Base-by-base conservation (phyloP, 2,888 invertebrate genomes). In the Pseudococcus jackbeardsleyi region DNA sequence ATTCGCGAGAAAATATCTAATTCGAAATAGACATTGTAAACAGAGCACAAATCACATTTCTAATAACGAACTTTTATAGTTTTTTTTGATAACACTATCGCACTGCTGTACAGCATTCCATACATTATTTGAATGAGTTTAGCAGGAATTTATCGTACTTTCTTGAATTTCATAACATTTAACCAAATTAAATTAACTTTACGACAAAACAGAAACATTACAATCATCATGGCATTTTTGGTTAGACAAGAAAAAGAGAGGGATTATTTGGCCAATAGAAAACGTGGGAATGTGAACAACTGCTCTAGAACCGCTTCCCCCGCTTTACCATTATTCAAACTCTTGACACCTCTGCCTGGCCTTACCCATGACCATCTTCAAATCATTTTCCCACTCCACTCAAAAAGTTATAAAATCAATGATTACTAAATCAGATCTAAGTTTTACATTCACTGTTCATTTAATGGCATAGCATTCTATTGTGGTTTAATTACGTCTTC, bases 281-380 rank as follows among this genome's bases (percentile, higher is more conserved):
- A 88, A 88, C 88, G 88, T 88, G 88, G 88, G 88, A 88, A 88
- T 88, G 59, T 88, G 88, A 82, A 82, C 88, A 88, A 88, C 88
- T 82, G 88, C 88, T 88, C 17, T 42, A 48, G 88, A 54, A 88
- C 88, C 88, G 54, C 87, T 87, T 59, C 54, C 79, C 79, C 79
- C 88, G 48, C 54, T 42, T 48, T 48, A 50, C 26, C 54, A 7
- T 50, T 54, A 88, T 88, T 88, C 88, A 79, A 88, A 88, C 88
- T 86, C 86, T 88, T 59, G 88, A 88, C 88, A 88, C 88, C 88
- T 88, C 88, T 79, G 79, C 88, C 54, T 88, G 86, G 86, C 86
- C 86, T 86, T 86, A 86, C 82, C 87, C 77, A 54, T 88, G 88
- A 82, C 82, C 82, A 88, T 79, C 54, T 79, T 54, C 79, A 88